phyloP scores from a whole-genome alignment of 2,888 invertebrate genomes.

The Agapetus fuscipes region DNA sequence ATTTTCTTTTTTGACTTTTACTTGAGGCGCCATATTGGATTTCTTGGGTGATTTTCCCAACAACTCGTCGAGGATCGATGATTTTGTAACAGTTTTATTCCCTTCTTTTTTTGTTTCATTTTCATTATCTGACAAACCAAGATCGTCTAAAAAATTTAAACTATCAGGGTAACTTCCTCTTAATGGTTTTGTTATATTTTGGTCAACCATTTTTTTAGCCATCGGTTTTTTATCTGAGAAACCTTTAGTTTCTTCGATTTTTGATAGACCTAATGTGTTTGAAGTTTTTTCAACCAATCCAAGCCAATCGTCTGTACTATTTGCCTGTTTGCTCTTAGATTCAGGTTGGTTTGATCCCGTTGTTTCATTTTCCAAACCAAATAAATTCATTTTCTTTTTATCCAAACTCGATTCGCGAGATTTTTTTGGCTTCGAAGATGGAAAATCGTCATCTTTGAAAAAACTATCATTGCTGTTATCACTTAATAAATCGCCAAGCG shows the following conservation, averaged over 20 bases:
- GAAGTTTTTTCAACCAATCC: conserved; percentile 34
- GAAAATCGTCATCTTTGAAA: conserved; percentile 48
- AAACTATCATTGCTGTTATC: conserved; percentile 65
- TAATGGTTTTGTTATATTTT: conserved; percentile 27
- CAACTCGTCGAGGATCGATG: conserved; percentile 41
- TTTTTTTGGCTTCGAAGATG: conserved; percentile 25
- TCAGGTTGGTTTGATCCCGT: no score
- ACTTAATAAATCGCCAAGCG: conserved; percentile 54
- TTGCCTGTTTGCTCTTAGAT: no score
- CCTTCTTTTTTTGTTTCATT: conserved; percentile 16
- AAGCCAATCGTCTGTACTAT: conserved; percentile 29
- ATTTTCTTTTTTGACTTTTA: no score
- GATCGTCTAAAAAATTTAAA: conserved; percentile 23
- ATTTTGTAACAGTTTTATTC: conserved; percentile 14
- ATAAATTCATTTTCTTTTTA: conserved; percentile 27
- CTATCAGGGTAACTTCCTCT: conserved; percentile 31
- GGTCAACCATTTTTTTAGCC: conserved; percentile 29
- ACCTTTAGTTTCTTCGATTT: no score
- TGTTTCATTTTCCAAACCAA: conserved; percentile 24
- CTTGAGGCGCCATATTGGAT: no score
- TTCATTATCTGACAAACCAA: conserved; percentile 25
- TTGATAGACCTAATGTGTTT: no score
- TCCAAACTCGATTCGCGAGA: conserved; percentile 26
- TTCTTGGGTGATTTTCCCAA: conserved; percentile 39
- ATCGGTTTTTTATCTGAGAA: conserved; percentile 23